Base-by-base conservation (phyloP, 2,888 invertebrate species). In the Amiota minor region DNA sequence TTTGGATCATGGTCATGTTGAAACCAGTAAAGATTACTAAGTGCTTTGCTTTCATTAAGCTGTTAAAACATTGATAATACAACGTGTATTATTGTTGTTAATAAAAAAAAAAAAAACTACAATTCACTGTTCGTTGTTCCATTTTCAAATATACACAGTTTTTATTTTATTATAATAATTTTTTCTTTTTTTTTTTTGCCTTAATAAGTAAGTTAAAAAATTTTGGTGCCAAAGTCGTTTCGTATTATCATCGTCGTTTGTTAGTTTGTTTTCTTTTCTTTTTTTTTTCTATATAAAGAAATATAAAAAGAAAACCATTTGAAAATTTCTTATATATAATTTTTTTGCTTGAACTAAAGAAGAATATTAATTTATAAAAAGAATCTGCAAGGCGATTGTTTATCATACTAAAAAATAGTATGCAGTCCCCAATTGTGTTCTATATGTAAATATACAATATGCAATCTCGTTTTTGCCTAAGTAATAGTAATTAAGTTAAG, bases 131-230 rank as follows among this genome's bases (percentile, higher is more conserved):
- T 35, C 35, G 35, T 35, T 23, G 12, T 62, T 62, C 14, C n/a
- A 35, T 20, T 49, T 18, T 20, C 50, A 50, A 49, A 20, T 46
- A 67, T 67, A 20, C 46, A 67, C 67, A 67, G 50, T 67, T 50
- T 35, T 67, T 67, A 67, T 67, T 67, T 67, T 14, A 23, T 50
- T 6, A 35, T 35, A 6, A 35, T 35, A 6, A 35, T 2, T 23
- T 23, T 3, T 35, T 35, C 2, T 6, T 6, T 35, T 35, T 35
- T 35, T 35, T 35, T 2, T 35, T 47, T 47, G 12, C n/a, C 67
- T 67, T 67, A 67, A 50, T 67, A 50, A 67, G 14, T 50, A 12
- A 67, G 67, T 67, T 67, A 50, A 50, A 67, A 65, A 67, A 50
- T 50, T 67, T 67, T 67, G 50, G 67, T 50, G 50, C 67, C 50